A percentile compares a stretch with the other conserved stretches of the same genome.
Evolutionary conservation across 2,888 invertebrate species (phyloP).

Genomic region (Nomada goodeniana): DNA sequence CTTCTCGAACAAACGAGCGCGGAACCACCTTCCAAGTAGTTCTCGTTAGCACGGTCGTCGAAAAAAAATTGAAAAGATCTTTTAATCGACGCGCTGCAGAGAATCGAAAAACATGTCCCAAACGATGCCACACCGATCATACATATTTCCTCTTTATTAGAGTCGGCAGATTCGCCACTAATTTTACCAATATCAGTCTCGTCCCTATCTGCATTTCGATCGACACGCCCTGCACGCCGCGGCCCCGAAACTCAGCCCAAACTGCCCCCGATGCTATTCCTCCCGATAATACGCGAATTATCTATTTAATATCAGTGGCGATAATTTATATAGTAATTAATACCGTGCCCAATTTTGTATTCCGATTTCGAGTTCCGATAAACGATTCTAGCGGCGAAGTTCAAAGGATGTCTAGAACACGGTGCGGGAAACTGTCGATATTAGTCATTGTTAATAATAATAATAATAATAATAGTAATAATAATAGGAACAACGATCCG

Average conservation of each 20-base stretch:
- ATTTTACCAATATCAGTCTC: conserved; percentile 25
- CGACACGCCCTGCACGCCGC: conserved; percentile 1
- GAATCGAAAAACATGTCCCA: neutral
- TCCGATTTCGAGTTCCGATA: neutral
- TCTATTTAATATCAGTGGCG: conserved; percentile 39
- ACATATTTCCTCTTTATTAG: conserved; percentile 27
- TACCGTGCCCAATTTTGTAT: neutral
- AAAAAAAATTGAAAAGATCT: neutral
- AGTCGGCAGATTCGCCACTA: conserved; percentile 12
- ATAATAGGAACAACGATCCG: neutral
- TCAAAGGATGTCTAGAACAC: neutral
- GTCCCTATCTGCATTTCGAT: conserved; percentile 16
- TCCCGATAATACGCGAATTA: conserved; percentile 9
- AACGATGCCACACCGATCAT: neutral
- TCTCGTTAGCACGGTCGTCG: too few species aligned
- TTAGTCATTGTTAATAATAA: neutral
- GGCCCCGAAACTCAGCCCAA: neutral
- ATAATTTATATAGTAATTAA: conserved; percentile 39
- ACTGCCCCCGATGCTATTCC: neutral
- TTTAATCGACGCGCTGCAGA: neutral
- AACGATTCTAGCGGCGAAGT: conserved; percentile 17
- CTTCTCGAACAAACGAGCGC: neutral
- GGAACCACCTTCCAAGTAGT: neutral
- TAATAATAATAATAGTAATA: neutral
- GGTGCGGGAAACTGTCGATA: neutral